These are phyloP conservation scores for Lethrus apterus DNA, from an alignment of 1,140 invertebrate species.

Conservation along the genomic window DNA sequence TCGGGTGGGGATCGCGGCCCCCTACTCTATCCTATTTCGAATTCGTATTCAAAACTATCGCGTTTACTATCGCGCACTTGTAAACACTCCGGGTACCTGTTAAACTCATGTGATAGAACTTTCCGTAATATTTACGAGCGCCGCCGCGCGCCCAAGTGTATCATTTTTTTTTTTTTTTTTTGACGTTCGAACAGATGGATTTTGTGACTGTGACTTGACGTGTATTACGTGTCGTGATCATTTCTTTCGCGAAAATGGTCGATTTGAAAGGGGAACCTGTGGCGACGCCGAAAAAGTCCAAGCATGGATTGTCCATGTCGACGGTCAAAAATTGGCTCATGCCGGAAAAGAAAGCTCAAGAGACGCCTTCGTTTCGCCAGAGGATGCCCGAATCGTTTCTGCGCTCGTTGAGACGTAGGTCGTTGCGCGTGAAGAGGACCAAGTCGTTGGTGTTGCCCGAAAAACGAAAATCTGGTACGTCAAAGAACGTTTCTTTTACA, in stretches of 20 bases:
- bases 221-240: not conserved
- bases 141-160: not conserved
- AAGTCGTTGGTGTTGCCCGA: conserved; percentile 60
- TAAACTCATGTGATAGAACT: conserved; percentile 4
- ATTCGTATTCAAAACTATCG: conserved; percentile 7
- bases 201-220: conserved; percentile 1
- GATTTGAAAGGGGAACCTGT: conserved; percentile 35
- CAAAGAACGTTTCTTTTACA: no score
- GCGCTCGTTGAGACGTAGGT: conserved; percentile 57
- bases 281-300: conserved; percentile 35
- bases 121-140: conserved; percentile 3
- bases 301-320: conserved; percentile 43
- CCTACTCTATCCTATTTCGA: conserved; percentile 4
- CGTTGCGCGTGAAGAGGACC: conserved; percentile 59
- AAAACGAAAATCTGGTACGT: conserved; percentile 68
- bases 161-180: not conserved
- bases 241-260: conserved; percentile 27
- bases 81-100: conserved; percentile 6
- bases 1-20: conserved; percentile 12
- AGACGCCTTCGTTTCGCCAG: conserved; percentile 43
- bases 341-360: conserved; percentile 53
- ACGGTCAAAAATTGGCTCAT: conserved; percentile 61
- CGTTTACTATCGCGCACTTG: conserved; percentile 1
- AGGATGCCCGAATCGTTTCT: conserved; percentile 60
- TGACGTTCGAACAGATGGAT: no score